Base-by-base conservation (phyloP, 2,888 invertebrate species). In the Agrypnus murinus region DNA sequence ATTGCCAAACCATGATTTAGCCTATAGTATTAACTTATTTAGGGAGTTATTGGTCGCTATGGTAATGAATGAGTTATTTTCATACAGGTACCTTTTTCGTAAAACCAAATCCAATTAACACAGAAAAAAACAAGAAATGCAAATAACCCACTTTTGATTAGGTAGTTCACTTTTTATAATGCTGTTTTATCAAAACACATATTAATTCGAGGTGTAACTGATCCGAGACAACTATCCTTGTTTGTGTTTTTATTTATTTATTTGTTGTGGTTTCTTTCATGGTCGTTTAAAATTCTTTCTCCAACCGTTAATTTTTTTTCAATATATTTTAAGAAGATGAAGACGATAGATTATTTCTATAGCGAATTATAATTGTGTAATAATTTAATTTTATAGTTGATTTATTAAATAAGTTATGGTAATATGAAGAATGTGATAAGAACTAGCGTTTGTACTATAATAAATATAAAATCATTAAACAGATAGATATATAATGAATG, bases 381-480 rank as follows among this genome's bases (percentile, higher is more conserved):
- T 50, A 50, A 50, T 31, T 50, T 50, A 50, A 14, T 50, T 14
- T 50, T 50, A 50, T 12, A 31, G 32, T 32, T 63, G 63, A 63
- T 63, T 63, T 63, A 63, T 63, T 36, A 50, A 50, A 50, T 63
- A 63, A 46, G 48, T 50, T 50, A 50, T 50, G 31, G 50, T 25
- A 32, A 40, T 38, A 63, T 63, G 50, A n/a, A 50, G 38, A 63
- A 34, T 50, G 50, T 19, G 50, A 50, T 38, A 17, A 38, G 38
- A 50, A 15, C 50, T 14, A 50, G n/a, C 12, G 12, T 31, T 50
- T 31, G 14, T 48, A 50, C 8, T 25, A 25, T 25, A 25, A 50
- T 64, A 32, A 36, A 46, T 55, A 57, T 57, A 53, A 59, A 66
- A 58, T 66, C 66, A 66, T 66, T 66, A 66, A 40, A 34, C 46